Conservation (phyloP, 2,113 vertebrate species). For the Silurus asotus region DNA sequence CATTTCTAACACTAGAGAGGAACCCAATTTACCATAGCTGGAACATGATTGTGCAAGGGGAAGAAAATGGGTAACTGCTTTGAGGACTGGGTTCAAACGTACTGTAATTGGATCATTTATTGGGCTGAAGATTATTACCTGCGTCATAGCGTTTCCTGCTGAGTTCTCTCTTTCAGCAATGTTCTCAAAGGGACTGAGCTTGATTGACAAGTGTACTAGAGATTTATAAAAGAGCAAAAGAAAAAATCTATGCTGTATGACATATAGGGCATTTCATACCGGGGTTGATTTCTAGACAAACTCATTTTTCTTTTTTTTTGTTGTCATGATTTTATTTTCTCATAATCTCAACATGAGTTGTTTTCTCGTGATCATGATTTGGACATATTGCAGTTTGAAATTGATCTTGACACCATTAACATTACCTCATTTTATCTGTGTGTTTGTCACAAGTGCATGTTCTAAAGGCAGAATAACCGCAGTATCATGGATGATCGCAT, state of each 20-base stretch:
- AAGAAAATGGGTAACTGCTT: conserved; percentile 21
- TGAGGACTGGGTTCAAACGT: conserved; percentile 1
- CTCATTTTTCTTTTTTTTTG: too few species aligned
- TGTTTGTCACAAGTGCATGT: too few species aligned
- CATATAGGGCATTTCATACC: neutral
- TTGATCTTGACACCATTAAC: too few species aligned
- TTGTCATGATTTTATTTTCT: too few species aligned
- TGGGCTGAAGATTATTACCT: neutral
- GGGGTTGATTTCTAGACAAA: neutral
- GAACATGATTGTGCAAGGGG: conserved; percentile 3
- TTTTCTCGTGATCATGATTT: too few species aligned
- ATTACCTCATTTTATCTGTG: too few species aligned
- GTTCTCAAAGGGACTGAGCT: neutral
- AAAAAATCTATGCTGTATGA: neutral
- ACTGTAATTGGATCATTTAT: conserved; percentile 17
- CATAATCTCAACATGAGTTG: too few species aligned
- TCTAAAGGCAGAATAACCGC: too few species aligned
- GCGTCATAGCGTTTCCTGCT: neutral
- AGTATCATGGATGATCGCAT: too few species aligned
- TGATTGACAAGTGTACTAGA: neutral
- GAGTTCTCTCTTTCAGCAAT: neutral
- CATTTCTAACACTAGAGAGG: conserved; percentile 2
- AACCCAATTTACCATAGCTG: conserved; percentile 10
- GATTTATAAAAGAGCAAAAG: neutral
- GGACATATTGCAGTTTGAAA: too few species aligned